These are phyloP conservation scores for Xestia rhomboidea DNA, from an alignment of 2,888 invertebrate species.

Conservation along the genomic window DNA sequence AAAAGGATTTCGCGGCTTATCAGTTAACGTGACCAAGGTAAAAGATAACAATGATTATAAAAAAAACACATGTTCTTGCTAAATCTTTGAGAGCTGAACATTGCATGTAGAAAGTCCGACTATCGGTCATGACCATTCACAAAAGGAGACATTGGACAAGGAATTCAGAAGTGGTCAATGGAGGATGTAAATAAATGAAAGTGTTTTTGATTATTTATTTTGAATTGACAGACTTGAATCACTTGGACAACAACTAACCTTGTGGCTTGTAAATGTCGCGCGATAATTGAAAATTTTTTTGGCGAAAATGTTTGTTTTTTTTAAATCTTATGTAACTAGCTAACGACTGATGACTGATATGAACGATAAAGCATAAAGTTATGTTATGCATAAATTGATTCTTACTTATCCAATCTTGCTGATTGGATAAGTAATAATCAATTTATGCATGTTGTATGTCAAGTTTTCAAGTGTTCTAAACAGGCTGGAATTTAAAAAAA, in stretches of 20 bases:
- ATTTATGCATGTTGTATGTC: too few relatives aligned
- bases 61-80: background rate
- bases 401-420: background rate
- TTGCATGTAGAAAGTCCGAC: background rate
- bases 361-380: background rate
- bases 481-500: background rate
- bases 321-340: background rate
- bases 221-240: background rate
- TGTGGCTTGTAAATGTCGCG: background rate
- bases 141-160: too few relatives aligned
- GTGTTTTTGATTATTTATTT: background rate
- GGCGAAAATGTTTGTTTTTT: background rate
- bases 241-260: background rate
- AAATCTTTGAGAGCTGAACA: background rate
- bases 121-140: background rate
- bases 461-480: background rate
- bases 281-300: background rate
- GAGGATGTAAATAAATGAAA: background rate
- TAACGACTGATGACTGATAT: background rate
- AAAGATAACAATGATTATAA: slow-evolving; percentile 15
- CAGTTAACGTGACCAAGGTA: background rate
- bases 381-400: background rate
- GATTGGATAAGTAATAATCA: too few relatives aligned
- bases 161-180: background rate
- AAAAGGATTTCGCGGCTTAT: slow-evolving; percentile 29